Evolutionary conservation across 2,888 invertebrate species (phyloP), one percentile per base, ranked within the genome.

Genomic region (Dascillus cervinus): DNA sequence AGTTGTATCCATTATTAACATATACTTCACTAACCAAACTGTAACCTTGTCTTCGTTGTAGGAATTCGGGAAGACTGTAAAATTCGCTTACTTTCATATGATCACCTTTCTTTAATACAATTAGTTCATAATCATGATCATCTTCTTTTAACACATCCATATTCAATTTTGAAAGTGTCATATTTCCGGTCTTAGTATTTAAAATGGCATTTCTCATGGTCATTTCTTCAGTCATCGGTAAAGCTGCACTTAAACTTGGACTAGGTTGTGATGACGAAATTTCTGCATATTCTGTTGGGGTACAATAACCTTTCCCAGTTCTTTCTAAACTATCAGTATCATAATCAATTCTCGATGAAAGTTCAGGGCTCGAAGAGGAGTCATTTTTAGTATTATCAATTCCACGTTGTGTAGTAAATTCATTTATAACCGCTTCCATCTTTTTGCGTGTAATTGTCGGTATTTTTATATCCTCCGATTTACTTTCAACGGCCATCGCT

Each of bases 141-240:
- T 52, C 47, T 8, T 37, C 21, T 21, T 33, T 19, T 21, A 22
- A 17, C 27, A 26, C 38, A 25, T 50, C 50, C 38, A 49, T 41
- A 28, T 50, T 52, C 4, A 66, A 35, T 37, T 65, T 67, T 0
- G 69, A 65, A 13, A 65, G 70, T 2, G 71, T 73, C 55, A 62
- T 62, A 34, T 72, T 74, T 13, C 73, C 75, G 1, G 75, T 74
- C 43, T 70, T 65, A 4, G 69, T 66, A 57, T 79, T 78, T 41
- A 83, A 80, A 2, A 85, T 73, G 2, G 82, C 81, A 53, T 86
- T 84, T 47, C 76, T 71, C 70, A 85, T 83, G 12, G 83, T 85
- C 43, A 86, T 65, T 59, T 86, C 85, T 66, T 86, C 86, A 53
- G 85, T 84, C 56, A 85, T 67, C 0, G 85, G 86, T 31, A 86